Evolutionary conservation across 2,797 vertebrate species (phyloP).

Genomic region (Amazona finschi): DNA sequence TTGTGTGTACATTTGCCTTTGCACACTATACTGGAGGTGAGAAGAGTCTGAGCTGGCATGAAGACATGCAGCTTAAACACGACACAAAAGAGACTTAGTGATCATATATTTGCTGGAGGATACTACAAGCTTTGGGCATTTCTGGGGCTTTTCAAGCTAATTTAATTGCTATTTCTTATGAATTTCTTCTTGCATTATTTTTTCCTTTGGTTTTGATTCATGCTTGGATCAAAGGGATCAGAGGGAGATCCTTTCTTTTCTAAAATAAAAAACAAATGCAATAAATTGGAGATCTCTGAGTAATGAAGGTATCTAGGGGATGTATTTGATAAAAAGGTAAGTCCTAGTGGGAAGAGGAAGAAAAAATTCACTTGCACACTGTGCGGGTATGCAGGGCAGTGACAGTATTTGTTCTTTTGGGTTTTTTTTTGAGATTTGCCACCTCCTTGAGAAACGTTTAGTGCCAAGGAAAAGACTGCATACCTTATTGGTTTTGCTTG

Average conservation of each 20-base stretch:
- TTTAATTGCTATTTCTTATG: conserved; percentile 45
- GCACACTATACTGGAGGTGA: not conserved
- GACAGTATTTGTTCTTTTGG: not conserved
- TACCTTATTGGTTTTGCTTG: not conserved
- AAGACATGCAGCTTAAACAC: conserved; percentile 19
- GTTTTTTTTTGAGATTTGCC: not conserved
- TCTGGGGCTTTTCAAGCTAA: conserved; percentile 34
- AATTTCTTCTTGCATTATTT: conserved; percentile 6
- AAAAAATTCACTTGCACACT: not conserved
- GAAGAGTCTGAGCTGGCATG: not conserved
- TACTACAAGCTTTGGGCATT: not conserved
- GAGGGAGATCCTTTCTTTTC: not conserved
- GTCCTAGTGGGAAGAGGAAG: not conserved
- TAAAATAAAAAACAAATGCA: not conserved
- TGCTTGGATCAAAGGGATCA: not conserved
- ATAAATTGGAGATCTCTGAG: not conserved
- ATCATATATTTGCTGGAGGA: conserved; percentile 23
- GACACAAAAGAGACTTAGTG: not conserved
- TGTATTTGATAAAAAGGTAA: not conserved
- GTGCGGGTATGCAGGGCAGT: not conserved
- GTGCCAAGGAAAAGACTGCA: not conserved
- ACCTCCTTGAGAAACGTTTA: not conserved
- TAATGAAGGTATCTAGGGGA: not conserved
- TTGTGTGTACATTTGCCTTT: conserved; percentile 14
- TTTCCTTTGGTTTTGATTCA: conserved; percentile 59